These are phyloP conservation scores for Teleiodes luculella DNA, from an alignment of 2,888 invertebrate species.

Conservation along the genomic window DNA sequence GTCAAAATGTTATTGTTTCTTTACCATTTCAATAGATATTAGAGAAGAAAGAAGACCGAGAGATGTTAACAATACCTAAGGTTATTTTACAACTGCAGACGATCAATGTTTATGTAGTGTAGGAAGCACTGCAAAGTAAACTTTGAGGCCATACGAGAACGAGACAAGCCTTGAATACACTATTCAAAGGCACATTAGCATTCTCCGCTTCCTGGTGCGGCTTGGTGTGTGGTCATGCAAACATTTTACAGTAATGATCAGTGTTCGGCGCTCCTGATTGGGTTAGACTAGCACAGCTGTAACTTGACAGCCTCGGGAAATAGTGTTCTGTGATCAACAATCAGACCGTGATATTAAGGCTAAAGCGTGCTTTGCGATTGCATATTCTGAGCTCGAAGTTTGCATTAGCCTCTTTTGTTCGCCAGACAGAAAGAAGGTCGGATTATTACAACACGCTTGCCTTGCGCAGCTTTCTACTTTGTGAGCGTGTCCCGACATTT, in stretches of 20 bases:
- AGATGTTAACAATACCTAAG: neutral
- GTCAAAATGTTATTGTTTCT: neutral
- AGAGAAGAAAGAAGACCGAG: neutral
- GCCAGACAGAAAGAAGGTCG: conserved; percentile 71
- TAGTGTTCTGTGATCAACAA: too few species aligned
- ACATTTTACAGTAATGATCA: conserved; percentile 40
- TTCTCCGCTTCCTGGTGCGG: conserved; percentile 69
- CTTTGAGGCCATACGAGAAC: conserved; percentile 64
- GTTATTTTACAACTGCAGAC: conserved; percentile 28
- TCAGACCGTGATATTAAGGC: conserved; percentile 69
- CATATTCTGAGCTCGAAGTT: conserved; percentile 45
- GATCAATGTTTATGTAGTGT: conserved; percentile 36
- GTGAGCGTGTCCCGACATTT: conserved; percentile 73
- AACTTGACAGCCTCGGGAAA: conserved; percentile 47
- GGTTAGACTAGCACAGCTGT: conserved; percentile 28
- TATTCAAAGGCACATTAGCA: conserved; percentile 74
- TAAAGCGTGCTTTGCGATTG: conserved; percentile 51
- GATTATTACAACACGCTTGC: conserved; percentile 70
- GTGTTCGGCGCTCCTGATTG: conserved; percentile 38
- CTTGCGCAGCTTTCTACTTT: conserved; percentile 76
- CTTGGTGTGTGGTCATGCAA: conserved; percentile 51
- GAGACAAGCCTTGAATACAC: conserved; percentile 71
- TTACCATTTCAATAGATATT: neutral
- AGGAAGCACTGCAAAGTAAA: conserved; percentile 65
- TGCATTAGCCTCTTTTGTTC: conserved; percentile 70